Conservation (phyloP, 1,140 invertebrate genomes). For the Leptinotarsa lineolata region DNA sequence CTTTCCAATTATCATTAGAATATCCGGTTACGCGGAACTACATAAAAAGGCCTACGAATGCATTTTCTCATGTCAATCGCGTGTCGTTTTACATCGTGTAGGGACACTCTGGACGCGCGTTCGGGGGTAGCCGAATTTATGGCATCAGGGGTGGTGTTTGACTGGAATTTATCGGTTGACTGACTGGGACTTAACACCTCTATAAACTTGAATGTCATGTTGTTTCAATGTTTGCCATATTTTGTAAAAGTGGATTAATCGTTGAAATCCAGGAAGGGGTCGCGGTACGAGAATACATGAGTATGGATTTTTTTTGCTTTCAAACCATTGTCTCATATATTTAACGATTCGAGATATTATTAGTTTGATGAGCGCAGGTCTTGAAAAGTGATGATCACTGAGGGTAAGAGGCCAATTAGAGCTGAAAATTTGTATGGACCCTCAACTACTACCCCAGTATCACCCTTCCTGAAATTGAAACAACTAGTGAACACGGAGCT, state of each 20-base stretch:
- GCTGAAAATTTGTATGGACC: too few species aligned
- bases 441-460: too few species aligned
- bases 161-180: conserved; percentile 33
- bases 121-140: conserved; percentile 17
- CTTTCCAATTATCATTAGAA: conserved; percentile 29
- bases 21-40: conserved; percentile 25
- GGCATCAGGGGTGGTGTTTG: conserved; percentile 19
- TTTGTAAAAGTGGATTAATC: neutral
- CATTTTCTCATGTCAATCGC: conserved; percentile 33
- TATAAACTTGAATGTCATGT: conserved; percentile 32
- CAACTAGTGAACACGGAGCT: too few species aligned
- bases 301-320: neutral
- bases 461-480: too few species aligned
- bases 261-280: neutral
- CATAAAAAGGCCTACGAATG: conserved; percentile 19
- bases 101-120: conserved; percentile 19
- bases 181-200: conserved; percentile 36
- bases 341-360: too few species aligned
- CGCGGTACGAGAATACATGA: neutral
- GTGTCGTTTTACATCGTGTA: conserved; percentile 26
- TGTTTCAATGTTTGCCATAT: conserved; percentile 10
- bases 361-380: too few species aligned
- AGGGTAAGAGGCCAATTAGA: too few species aligned
- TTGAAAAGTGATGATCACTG: too few species aligned
- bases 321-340: too few species aligned